Base-by-base conservation (phyloP, 1,140 invertebrate species). In the Calliphora vicina region DNA sequence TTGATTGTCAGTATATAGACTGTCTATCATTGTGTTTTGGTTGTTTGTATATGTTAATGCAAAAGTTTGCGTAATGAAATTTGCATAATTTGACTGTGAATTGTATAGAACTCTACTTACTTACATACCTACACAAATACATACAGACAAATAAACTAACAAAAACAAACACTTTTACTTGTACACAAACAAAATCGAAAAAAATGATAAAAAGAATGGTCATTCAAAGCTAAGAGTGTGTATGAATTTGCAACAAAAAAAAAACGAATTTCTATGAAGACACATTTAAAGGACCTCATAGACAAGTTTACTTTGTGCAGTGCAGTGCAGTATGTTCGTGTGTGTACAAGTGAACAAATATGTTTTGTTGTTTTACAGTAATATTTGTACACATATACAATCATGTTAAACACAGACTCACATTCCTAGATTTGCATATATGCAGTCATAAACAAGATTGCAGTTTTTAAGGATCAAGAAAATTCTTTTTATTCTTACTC, bases 1-100 rank as follows among this genome's bases (percentile, higher is more conserved):
- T 35, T 35, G 6, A 35, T 6, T 67, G 1, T 67, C 2, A n/a
- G n/a, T 20, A 17, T 23, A 50, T 50, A 12, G 61, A 42, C 57
- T 82, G 80, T 81, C 80, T 61, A 81, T 67, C 57, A 71, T 82
- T 35, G 8, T 25, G 71, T 25, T 81, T 35, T n/a, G 3, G 67
- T 35, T 71, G 81, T 43, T 15, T 67, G 57, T 71, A 29, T 27
- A 20, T 87, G 84, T 86, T 84, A 74, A 87, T 85, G 87, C 87
- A 87, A 87, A 85, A 88, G 87, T 88, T 88, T 88, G 87, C 87
- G 87, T 88, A 88, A 88, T 88, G 87, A 88, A 88, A 88, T 88
- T 88, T 88, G 87, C 87, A 88, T 88, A 88, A 88, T 88, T 88
- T 88, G 84, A 87, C 82, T 83, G 83, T 81, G 73, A 83, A 83